Conservation (phyloP, 2,888 invertebrate genomes). For the Nemotelus pantherinus region DNA sequence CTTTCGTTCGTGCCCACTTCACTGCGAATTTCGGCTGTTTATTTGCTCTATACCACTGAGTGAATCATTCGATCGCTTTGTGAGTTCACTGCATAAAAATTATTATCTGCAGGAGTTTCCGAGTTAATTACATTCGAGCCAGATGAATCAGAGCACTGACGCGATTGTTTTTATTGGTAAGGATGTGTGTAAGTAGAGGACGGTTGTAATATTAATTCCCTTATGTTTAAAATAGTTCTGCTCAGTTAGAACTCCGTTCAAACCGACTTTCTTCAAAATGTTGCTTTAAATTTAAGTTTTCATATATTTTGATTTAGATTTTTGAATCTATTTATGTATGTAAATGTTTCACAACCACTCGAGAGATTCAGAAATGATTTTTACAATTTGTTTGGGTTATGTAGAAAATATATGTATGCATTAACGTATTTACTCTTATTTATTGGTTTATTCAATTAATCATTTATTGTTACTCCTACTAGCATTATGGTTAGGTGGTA, state of each 20-base stretch:
- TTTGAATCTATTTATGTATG: constrained; percentile 44
- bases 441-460: constrained; percentile 25
- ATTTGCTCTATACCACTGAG: neutral
- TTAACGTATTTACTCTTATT: constrained; percentile 35
- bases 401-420: constrained; percentile 46
- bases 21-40: neutral
- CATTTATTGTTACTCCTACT: constrained; percentile 9
- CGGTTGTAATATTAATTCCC: constrained; percentile 51
- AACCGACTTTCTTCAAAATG: constrained; percentile 38
- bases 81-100: too few species aligned
- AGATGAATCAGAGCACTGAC: too few species aligned
- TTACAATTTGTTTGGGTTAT: constrained; percentile 47
- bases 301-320: constrained; percentile 50
- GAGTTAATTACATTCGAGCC: too few species aligned
- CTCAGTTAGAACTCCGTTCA: constrained; percentile 48
- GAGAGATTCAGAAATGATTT: constrained; percentile 54
- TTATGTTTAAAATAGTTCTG: constrained; percentile 32
- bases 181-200: constrained; percentile 53
- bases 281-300: constrained; percentile 44
- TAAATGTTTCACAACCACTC: constrained; percentile 55
- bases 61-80: neutral
- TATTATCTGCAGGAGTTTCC: too few species aligned
- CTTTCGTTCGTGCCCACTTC: constrained; percentile 17
- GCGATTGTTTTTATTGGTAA: neutral
- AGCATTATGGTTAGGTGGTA: constrained; percentile 23